Evolutionary conservation across 2,888 invertebrate species (phyloP), one percentile per base, ranked within the genome.

Genomic region (Pristionchus arcanus): DNA sequence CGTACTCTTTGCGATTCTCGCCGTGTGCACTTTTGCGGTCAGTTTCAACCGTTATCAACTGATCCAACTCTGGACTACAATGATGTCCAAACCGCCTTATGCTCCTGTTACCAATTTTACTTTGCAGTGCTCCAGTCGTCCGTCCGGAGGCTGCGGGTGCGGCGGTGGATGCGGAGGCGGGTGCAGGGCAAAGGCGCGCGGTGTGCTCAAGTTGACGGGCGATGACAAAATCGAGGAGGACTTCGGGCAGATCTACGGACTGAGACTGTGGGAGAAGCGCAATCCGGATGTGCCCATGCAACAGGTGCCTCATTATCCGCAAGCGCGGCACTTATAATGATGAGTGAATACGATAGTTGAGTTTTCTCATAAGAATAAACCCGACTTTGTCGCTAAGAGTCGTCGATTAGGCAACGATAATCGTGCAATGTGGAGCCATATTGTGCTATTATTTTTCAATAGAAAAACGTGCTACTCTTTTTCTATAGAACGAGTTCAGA

Each of bases 171-270:
- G 81, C 16, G 81, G 81, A 4, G 81, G 81, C 5, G 81, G 81
- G 0, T 81, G 81, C 16, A n/a, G 81, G 13, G 25, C 81, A 15
- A 81, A 81, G 81, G 81, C 81, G 13, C 42, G 81, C 16, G 84
- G 84, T 59, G 84, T 84, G 59, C 84, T 84, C 34, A 42, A 49
- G 21, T 21, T 84, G 21, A 59, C 59, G 84, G 84, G 84, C 55
- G 84, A 84, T 13, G 9, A 28, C 16, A 4, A 11, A 1, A 34
- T 84, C 59, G 84, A 84, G 59, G 84, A 84, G 84, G 84, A 84
- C 59, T 84, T 84, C 21, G 84, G 84, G 1, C 34, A 84, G 84
- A 84, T 84, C 59, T 59, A 84, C 84, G 84, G 84, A 34, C 84
- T 84, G 59, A 0, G 84, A 25, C 21, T 84, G 34, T 84, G 84